Conservation (phyloP, 2,797 vertebrate genomes). For the Chaunax sp. region DNA sequence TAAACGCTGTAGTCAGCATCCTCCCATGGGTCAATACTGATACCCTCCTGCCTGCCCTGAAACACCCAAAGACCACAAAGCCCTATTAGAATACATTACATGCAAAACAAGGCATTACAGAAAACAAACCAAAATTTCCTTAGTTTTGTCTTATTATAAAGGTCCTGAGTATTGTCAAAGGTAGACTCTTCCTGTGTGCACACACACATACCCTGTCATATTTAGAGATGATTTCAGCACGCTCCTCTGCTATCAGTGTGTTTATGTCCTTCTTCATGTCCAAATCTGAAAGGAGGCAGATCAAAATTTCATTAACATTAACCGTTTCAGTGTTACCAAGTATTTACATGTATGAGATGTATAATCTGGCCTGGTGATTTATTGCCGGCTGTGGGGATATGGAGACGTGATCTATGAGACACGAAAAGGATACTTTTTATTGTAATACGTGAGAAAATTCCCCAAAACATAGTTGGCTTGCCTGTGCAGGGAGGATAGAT, state of each 20-base stretch:
- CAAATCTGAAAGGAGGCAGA: slow-evolving; percentile 80
- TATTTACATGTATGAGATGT: not conserved
- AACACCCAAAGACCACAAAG: slow-evolving; percentile 46
- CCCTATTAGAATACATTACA: not conserved
- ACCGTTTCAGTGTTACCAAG: not conserved
- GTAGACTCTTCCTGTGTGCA: not conserved
- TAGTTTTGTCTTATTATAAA: not conserved
- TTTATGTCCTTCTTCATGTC: slow-evolving; percentile 96
- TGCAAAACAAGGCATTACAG: not conserved
- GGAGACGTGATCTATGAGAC: too few species aligned
- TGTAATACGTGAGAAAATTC: not conserved
- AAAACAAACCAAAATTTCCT: too few species aligned
- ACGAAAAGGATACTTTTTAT: not conserved
- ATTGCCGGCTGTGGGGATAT: too few species aligned
- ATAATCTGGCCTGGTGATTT: not conserved
- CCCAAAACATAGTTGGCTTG: not conserved
- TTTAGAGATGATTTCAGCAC: slow-evolving; percentile 88
- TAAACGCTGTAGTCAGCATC: slow-evolving; percentile 90
- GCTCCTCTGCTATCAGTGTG: slow-evolving; percentile 89
- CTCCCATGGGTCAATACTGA: slow-evolving; percentile 91
- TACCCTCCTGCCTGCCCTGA: slow-evolving; percentile 89
- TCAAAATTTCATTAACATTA: slow-evolving; percentile 5
- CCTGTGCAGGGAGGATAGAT: not conserved
- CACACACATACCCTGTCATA: slow-evolving; percentile 87
- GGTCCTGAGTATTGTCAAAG: not conserved